A percentile compares a stretch with the other conserved stretches of the same genome.
phyloP scores from a whole-genome alignment of 2,797 vertebrate genomes.

The Glossophaga mutica region DNA sequence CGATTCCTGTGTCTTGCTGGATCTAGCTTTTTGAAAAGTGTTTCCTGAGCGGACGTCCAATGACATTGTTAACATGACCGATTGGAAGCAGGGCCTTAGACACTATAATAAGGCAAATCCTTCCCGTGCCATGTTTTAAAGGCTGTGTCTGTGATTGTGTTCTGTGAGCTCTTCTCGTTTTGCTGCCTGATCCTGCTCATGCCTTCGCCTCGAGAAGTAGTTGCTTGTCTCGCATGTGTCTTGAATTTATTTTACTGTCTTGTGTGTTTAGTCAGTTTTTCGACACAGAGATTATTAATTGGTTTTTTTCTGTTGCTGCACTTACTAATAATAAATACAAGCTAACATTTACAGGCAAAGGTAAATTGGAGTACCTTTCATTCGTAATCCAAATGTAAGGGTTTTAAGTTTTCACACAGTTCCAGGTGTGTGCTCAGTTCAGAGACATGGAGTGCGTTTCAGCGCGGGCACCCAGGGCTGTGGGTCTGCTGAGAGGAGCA shows the following conservation, averaged over 20 bases:
- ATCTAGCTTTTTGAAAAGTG: slow-evolving; percentile 45
- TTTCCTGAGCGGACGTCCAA: slow-evolving; percentile 71
- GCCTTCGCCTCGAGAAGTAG: slow-evolving; percentile 69
- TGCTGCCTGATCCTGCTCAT: slow-evolving; percentile 78
- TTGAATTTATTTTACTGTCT: slow-evolving; percentile 69
- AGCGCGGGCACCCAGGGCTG: not conserved
- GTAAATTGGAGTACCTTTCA: not conserved
- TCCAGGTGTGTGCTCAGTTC: not conserved
- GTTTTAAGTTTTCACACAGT: not conserved
- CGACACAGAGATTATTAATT: slow-evolving; percentile 79
- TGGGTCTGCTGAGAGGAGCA: not conserved
- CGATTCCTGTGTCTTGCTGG: slow-evolving; percentile 37
- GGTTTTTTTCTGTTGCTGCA: slow-evolving; percentile 85
- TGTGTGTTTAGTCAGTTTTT: slow-evolving; percentile 70
- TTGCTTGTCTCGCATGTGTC: slow-evolving; percentile 83
- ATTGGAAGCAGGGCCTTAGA: slow-evolving; percentile 81
- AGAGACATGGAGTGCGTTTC: not conserved
- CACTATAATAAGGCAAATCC: slow-evolving; percentile 85
- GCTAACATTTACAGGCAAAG: not conserved
- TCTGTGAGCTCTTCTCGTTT: slow-evolving; percentile 71
- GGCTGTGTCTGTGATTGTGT: slow-evolving; percentile 83
- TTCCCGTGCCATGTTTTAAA: slow-evolving; percentile 64
- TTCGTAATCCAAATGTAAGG: not conserved
- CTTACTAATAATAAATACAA: slow-evolving; percentile 63
- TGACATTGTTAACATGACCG: slow-evolving; percentile 69